phyloP scores from a whole-genome alignment of 1,140 invertebrate species.

The Diorhabda carinulata region DNA sequence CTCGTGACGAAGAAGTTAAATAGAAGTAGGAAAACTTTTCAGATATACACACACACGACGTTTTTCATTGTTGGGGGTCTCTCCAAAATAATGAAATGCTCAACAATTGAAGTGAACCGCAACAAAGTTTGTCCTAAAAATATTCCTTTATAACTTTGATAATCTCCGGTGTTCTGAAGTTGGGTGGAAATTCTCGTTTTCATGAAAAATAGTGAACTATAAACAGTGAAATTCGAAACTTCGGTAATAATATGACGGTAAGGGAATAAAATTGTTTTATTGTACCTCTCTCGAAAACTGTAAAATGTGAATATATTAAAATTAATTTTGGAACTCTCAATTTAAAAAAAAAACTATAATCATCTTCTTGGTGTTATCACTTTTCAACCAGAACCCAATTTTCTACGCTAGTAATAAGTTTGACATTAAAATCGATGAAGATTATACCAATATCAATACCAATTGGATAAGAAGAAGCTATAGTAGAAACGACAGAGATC shows the following conservation, averaged over 20 bases:
- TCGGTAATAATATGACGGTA: neutral
- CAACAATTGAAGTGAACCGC: neutral
- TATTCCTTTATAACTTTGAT: conserved; percentile 3
- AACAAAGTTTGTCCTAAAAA: conserved; percentile 1
- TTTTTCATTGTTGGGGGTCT: neutral
- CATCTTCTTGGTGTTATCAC: too few species aligned
- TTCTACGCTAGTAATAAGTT: too few species aligned
- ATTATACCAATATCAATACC: too few species aligned
- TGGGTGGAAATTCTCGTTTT: neutral
- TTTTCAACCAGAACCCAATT: too few species aligned
- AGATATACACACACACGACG: neutral
- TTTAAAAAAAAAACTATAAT: too few species aligned
- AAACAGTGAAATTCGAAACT: neutral
- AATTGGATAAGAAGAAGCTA: too few species aligned
- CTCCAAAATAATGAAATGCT: conserved; percentile 2
- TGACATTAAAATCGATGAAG: too few species aligned
- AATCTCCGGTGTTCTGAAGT: conserved; percentile 1
- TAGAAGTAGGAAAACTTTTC: too few species aligned
- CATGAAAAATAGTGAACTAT: neutral
- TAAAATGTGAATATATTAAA: neutral
- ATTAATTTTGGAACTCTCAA: too few species aligned
- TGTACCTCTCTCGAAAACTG: neutral
- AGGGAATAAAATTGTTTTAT: neutral
- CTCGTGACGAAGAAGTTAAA: too few species aligned
- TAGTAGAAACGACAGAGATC: too few species aligned